phyloP scores from a whole-genome alignment of 2,888 invertebrate genomes.

The Mesochorus sp. region DNA sequence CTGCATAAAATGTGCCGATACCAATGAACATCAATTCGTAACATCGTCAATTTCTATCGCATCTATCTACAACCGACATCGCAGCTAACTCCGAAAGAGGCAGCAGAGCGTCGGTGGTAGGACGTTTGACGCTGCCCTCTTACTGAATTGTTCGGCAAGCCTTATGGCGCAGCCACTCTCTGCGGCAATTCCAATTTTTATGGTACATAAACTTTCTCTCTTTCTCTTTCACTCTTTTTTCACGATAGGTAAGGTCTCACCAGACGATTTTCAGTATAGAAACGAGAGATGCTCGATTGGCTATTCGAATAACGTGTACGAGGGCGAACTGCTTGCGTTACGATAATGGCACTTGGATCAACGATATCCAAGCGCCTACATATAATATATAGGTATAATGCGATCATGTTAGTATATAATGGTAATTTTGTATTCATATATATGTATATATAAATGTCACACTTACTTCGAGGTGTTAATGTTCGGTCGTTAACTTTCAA shows the following conservation, averaged over 20 bases:
- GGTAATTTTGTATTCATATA: slow-evolving; percentile 15
- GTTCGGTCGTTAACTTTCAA: slow-evolving; percentile 52
- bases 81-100: not conserved
- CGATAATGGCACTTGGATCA: slow-evolving; percentile 68
- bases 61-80: slow-evolving; percentile 14
- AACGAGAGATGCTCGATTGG: slow-evolving; percentile 72
- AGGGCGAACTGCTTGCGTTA: slow-evolving; percentile 64
- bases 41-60: slow-evolving; percentile 9
- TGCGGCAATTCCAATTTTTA: slow-evolving; percentile 73
- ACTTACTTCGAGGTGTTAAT: slow-evolving; percentile 56
- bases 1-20: not conserved
- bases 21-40: slow-evolving; percentile 7
- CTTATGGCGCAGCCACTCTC: slow-evolving; percentile 48
- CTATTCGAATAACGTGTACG: slow-evolving; percentile 67
- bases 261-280: slow-evolving; percentile 61
- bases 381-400: not conserved
- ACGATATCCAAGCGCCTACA: slow-evolving; percentile 58
- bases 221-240: not conserved
- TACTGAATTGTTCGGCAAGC: slow-evolving; percentile 20
- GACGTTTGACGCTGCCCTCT: slow-evolving; percentile 33
- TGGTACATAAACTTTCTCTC: slow-evolving; percentile 71
- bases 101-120: not conserved
- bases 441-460: slow-evolving; percentile 8
- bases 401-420: slow-evolving; percentile 10
- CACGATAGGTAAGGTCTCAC: no score